Evolutionary conservation across 1,140 invertebrate species (phyloP), one percentile per base, ranked within the genome.

Genomic region (Eumeta japonica): DNA sequence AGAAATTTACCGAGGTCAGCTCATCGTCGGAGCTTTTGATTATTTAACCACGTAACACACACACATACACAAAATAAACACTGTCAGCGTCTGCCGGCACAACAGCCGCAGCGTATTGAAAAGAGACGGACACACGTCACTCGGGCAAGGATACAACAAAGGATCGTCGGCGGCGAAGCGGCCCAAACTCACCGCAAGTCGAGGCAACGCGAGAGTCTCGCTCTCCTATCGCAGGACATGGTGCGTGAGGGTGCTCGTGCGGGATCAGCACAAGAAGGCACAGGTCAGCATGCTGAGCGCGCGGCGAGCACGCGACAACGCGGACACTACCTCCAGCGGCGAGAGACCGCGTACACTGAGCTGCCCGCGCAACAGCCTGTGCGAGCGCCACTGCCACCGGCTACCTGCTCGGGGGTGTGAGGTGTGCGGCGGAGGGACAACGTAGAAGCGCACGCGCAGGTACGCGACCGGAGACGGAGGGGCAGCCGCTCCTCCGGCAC

Each of bases 171-270:
- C 50, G 40, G 53, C 48, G 53, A 50, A 49, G 49, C 51, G 46
- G 31, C 44, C 38, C 40, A 51, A 57, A 73, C 68, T 73, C 64
- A 73, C 68, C 68, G 68, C 55, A 73, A 62, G 50, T 71, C 68
- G 57, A 71, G 66, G 58, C 63, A 68, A 46, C 68, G 68, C 50
- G 58, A 64, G 50, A 61, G 55, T 50, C 62, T 71, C 48, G 62
- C 67, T 68, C 66, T 68, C 60, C 64, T 62, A 50, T 73, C 68
- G 59, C 68, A 73, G 64, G 68, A 73, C 68, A 73, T 73, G 46
- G 62, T 60, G 62, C 62, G 31, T 46, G 52, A 58, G 43, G 51
- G 50, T 41, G 37, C 41, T 37, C 55, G 36, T 58, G 66, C 62
- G 60, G 47, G 18, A 50, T 64, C 63, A 58, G 70, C 60, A 48